A percentile compares a stretch with the other conserved stretches of the same genome.
Conservation (phyloP, 2,113 vertebrate species). For the Glareola pratincola region DNA sequence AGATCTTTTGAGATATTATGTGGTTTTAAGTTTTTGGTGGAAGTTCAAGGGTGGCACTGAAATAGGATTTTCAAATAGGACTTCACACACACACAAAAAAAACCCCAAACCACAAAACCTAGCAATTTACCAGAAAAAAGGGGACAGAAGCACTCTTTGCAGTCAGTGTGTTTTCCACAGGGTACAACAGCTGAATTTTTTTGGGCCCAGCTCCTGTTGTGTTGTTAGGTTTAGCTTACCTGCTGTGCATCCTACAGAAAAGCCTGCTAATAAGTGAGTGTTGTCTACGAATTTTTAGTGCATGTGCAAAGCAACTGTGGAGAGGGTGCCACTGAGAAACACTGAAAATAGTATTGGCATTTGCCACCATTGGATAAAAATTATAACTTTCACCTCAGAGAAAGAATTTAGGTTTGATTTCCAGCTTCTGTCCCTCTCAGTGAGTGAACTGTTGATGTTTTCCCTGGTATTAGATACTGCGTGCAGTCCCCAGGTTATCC, state of each 20-base stretch:
- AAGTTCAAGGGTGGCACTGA: neutral
- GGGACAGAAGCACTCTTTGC: neutral
- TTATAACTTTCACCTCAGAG: neutral
- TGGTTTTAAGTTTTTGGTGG: neutral
- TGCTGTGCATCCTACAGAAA: neutral
- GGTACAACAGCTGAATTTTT: neutral
- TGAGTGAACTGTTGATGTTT: neutral
- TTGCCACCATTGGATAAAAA: neutral
- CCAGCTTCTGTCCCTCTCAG: neutral
- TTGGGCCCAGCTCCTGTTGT: neutral
- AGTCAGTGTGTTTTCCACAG: rapidly evolving
- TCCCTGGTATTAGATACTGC: neutral
- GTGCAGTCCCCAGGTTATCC: neutral
- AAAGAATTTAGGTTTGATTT: neutral
- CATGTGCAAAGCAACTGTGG: neutral
- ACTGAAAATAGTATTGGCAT: neutral
- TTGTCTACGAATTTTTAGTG: neutral
- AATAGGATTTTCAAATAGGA: neutral
- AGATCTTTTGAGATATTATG: neutral
- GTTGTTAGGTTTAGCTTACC: neutral
- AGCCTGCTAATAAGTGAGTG: neutral
- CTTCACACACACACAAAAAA: neutral
- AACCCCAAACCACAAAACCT: neutral
- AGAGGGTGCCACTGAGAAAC: neutral
- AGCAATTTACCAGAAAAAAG: neutral